Conservation (phyloP, 2,888 invertebrate species). For the Agriotes lineatus region DNA sequence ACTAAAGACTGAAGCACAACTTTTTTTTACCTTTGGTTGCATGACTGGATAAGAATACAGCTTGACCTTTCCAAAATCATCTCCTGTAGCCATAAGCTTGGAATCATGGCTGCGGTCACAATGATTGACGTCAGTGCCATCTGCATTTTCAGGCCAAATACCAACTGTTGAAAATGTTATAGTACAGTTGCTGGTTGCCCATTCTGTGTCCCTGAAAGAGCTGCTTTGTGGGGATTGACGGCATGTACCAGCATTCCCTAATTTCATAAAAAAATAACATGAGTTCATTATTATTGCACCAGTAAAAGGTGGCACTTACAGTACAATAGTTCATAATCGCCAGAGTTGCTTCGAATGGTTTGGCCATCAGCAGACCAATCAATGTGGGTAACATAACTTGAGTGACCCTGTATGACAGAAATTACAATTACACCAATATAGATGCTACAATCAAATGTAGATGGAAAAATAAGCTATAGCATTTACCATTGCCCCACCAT, state of each 20-base stretch:
- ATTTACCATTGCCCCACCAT: neutral
- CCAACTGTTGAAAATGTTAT: slow-evolving; percentile 85
- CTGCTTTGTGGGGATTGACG: slow-evolving; percentile 82
- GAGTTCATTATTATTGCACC: neutral
- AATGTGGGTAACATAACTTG: slow-evolving; percentile 88
- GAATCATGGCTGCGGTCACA: slow-evolving; percentile 75
- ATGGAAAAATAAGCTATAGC: slow-evolving; percentile 61
- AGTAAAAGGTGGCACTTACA: slow-evolving; percentile 77
- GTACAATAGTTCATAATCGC: slow-evolving; percentile 90
- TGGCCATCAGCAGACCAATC: slow-evolving; percentile 91
- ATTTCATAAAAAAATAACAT: neutral
- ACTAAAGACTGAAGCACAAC: too few species aligned
- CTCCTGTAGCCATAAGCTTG: slow-evolving; percentile 83
- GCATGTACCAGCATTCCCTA: slow-evolving; percentile 87
- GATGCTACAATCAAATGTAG: slow-evolving; percentile 75
- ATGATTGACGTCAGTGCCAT: slow-evolving; percentile 90
- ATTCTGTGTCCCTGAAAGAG: slow-evolving; percentile 79
- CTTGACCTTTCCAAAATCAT: slow-evolving; percentile 93
- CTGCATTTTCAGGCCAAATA: slow-evolving; percentile 92
- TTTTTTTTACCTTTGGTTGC: slow-evolving; percentile 83
- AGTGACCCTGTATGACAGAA: slow-evolving; percentile 81
- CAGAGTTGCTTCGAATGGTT: slow-evolving; percentile 87
- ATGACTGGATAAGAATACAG: slow-evolving; percentile 86
- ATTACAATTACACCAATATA: neutral
- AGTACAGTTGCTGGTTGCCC: slow-evolving; percentile 85